phyloP scores from a whole-genome alignment of 1,140 invertebrate genomes.

The Cyclargus thomasi region DNA sequence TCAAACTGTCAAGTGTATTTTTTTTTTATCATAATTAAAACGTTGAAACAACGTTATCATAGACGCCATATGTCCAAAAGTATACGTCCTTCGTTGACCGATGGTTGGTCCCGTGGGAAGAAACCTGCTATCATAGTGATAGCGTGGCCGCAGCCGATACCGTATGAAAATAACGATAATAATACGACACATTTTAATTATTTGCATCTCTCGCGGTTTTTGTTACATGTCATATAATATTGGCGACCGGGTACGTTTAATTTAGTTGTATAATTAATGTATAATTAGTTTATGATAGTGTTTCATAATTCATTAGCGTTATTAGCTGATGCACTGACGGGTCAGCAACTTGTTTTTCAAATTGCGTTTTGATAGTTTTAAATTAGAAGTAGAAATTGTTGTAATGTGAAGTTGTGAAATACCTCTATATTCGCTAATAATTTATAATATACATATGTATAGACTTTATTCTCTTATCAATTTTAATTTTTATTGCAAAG shows the following conservation, averaged over 20 bases:
- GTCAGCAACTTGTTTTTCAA: neutral
- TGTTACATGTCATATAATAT: conserved; percentile 36
- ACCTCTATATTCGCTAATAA: conserved; percentile 3
- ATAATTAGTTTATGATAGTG: conserved; percentile 17
- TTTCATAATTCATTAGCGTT: conserved; percentile 25
- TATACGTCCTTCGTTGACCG: conserved; percentile 36
- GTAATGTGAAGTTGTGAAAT: neutral
- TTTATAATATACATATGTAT: too few relatives aligned
- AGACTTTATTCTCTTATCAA: too few relatives aligned
- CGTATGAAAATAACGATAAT: conserved; percentile 41
- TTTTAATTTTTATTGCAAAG: too few relatives aligned
- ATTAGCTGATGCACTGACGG: conserved; percentile 9
- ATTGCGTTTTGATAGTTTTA: neutral
- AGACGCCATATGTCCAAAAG: neutral
- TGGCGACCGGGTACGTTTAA: conserved; percentile 46
- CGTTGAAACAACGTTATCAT: neutral
- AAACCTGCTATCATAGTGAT: conserved; percentile 54
- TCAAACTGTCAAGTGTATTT: too few relatives aligned
- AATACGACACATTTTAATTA: conserved; percentile 58
- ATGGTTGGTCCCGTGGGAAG: conserved; percentile 53
- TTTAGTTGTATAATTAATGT: conserved; percentile 39
- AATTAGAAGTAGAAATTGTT: neutral
- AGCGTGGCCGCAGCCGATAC: conserved; percentile 37
- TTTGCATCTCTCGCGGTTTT: conserved; percentile 51
- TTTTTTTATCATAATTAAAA: too few relatives aligned